Percentiles rank a stretch among this genome's conserved stretches.
Evolutionary conservation across 1,140 invertebrate species (phyloP).

Genomic region (Anastrepha ludens): DNA sequence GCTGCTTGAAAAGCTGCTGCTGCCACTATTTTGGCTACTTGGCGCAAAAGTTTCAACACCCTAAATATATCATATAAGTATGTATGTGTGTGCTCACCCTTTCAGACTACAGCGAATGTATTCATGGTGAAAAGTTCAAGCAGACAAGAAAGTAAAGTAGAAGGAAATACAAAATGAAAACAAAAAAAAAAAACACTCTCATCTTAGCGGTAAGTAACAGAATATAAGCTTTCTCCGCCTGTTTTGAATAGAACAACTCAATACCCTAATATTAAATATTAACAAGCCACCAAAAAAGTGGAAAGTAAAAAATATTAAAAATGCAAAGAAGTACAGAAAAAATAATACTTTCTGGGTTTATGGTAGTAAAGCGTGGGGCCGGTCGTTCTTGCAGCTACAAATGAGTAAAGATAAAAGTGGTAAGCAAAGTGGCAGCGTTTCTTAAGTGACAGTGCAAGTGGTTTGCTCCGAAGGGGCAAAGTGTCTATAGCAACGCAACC

Average conservation of each 20-base stretch:
- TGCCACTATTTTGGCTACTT: constrained; percentile 22
- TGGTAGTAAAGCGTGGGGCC: too few species aligned
- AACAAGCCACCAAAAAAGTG: too few species aligned
- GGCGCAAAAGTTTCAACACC: background rate
- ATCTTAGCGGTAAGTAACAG: background rate
- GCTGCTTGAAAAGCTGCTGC: background rate
- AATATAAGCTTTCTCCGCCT: too few species aligned
- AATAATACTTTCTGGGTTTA: background rate
- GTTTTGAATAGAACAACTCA: background rate
- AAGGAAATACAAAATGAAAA: background rate
- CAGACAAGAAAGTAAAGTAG: background rate
- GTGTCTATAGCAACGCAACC: too few species aligned
- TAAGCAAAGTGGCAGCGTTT: too few species aligned
- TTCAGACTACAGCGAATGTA: background rate
- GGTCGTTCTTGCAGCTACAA: too few species aligned
- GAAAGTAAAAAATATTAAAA: too few species aligned
- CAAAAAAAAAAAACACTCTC: background rate
- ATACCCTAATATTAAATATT: too few species aligned
- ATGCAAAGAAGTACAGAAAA: background rate
- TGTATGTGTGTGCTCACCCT: background rate
- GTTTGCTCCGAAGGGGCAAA: too few species aligned
- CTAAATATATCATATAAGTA: background rate
- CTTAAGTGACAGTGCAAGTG: too few species aligned
- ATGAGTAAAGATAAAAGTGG: too few species aligned
- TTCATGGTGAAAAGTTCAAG: background rate